A percentile compares a stretch with the other conserved stretches of the same genome.
Evolutionary conservation across 2,888 invertebrate species (phyloP).

Genomic region (Tetragnatha montana): DNA sequence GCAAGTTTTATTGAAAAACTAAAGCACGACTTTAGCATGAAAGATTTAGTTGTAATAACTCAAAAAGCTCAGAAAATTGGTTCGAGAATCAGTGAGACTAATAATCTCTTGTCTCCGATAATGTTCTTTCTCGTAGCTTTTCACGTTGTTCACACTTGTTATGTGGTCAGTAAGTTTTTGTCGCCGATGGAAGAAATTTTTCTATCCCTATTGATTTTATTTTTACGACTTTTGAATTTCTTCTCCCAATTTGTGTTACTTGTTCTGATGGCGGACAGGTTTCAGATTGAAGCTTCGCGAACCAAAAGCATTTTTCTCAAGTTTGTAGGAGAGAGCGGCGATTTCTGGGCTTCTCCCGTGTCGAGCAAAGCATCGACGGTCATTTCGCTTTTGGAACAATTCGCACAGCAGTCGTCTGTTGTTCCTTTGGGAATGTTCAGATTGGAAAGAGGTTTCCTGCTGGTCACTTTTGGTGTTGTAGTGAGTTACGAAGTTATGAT

Average conservation of each 20-base stretch:
- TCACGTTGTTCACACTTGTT: not conserved
- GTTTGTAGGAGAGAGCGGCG: not conserved
- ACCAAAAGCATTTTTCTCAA: not conserved
- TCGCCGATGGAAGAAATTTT: not conserved
- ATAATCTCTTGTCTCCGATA: not conserved
- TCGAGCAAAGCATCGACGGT: not conserved
- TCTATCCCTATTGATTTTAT: not conserved
- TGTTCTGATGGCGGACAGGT: not conserved
- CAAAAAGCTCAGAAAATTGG: not conserved
- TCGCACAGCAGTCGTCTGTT: slow-evolving; percentile 2
- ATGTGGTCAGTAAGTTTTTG: not conserved
- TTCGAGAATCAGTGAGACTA: not conserved
- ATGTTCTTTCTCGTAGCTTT: not conserved
- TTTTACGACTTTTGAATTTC: not conserved
- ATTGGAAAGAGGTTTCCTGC: not conserved
- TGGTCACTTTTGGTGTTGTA: slow-evolving; percentile 16
- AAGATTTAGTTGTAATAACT: not conserved
- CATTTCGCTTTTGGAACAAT: not conserved
- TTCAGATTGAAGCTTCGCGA: not conserved
- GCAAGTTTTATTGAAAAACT: not conserved
- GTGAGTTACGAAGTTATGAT: slow-evolving; percentile 14
- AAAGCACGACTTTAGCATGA: not conserved
- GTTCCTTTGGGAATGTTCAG: not conserved
- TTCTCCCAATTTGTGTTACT: not conserved
- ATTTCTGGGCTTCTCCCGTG: not conserved